phyloP scores from a whole-genome alignment of 1,140 invertebrate species.

The Procambarus virginalis region DNA sequence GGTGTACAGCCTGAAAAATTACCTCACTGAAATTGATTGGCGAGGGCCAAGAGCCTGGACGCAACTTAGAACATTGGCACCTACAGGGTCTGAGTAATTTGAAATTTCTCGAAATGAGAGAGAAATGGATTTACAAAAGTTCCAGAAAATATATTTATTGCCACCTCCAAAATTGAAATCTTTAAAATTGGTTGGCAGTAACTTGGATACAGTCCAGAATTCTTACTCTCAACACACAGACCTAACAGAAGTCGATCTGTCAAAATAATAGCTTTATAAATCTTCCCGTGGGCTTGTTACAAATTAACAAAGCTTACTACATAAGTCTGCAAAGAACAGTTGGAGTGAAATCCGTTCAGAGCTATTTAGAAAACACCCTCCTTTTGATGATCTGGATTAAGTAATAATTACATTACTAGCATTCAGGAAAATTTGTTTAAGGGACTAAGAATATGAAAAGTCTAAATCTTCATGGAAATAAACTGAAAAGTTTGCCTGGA shows the following conservation, averaged over 20 bases:
- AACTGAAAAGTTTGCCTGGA: slow-evolving; percentile 10
- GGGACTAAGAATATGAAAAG: slow-evolving; percentile 3
- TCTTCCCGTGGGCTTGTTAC: slow-evolving; percentile 11
- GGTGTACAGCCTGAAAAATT: slow-evolving; percentile 14
- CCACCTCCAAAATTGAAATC: neutral
- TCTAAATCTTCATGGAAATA: slow-evolving; percentile 29
- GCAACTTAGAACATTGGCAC: neutral
- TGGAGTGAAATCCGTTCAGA: slow-evolving; percentile 12
- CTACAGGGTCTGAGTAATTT: slow-evolving; percentile 11
- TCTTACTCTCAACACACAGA: neutral
- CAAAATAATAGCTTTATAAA: neutral
- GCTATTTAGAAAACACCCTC: neutral
- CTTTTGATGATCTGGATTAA: slow-evolving; percentile 12
- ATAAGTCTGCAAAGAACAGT: slow-evolving; percentile 17
- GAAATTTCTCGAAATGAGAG: neutral
- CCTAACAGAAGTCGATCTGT: slow-evolving; percentile 3
- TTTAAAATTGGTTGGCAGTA: neutral
- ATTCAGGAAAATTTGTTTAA: slow-evolving; percentile 27
- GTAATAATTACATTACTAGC: slow-evolving; percentile 12
- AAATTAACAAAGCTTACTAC: slow-evolving; percentile 14
- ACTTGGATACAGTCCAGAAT: neutral
- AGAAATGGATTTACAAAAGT: neutral
- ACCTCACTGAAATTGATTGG: neutral
- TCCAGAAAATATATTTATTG: neutral
- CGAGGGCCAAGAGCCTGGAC: neutral